These are phyloP conservation scores for Solenopsis fugax DNA, from an alignment of 1,140 invertebrate genomes.

Conservation along the genomic window DNA sequence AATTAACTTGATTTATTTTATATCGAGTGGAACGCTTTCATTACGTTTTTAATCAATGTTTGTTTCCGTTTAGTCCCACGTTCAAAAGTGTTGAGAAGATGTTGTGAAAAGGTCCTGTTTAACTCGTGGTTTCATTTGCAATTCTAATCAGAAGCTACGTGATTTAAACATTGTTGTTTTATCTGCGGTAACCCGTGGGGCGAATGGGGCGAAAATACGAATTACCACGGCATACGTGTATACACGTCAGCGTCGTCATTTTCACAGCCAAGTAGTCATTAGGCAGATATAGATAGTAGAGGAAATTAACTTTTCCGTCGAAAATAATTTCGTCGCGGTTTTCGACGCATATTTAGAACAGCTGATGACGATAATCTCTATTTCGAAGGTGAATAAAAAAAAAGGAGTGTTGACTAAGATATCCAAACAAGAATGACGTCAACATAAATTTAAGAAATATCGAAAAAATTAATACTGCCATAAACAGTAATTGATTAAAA, in stretches of 20 bases:
- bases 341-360: conserved; percentile 22
- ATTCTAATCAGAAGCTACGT: conserved; percentile 24
- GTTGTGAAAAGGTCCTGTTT: background rate
- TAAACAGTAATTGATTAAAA: background rate
- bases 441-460: background rate
- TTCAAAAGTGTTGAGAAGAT: background rate
- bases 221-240: conserved; percentile 10
- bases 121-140: background rate
- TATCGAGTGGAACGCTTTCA: background rate
- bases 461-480: background rate
- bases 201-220: background rate
- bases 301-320: conserved; percentile 39
- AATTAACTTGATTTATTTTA: conserved; percentile 4
- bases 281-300: conserved; percentile 23
- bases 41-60: background rate
- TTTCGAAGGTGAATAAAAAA: background rate
- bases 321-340: conserved; percentile 2
- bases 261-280: conserved; percentile 2
- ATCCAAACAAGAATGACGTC: background rate
- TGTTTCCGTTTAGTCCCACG: background rate
- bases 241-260: conserved; percentile 25
- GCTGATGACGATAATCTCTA: conserved; percentile 11
- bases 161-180: conserved; percentile 22
- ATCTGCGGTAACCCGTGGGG: background rate
- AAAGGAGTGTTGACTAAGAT: background rate